A percentile compares a stretch with the other conserved stretches of the same genome.
phyloP scores from a whole-genome alignment of 2,888 invertebrate genomes.

The Panorpa germanica region DNA sequence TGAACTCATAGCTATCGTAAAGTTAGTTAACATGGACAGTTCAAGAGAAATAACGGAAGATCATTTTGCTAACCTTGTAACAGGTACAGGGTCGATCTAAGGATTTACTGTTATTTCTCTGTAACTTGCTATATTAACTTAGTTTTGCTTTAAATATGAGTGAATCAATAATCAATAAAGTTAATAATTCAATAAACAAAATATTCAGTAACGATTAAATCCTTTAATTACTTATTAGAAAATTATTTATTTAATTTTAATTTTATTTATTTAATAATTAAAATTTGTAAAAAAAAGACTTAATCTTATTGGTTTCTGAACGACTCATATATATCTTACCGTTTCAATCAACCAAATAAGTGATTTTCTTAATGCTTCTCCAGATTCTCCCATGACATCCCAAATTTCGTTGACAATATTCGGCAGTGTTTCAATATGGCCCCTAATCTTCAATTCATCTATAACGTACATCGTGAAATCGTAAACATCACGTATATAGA shows the following conservation, averaged over 20 bases:
- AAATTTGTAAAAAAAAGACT: constrained; percentile 1
- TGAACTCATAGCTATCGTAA: too few species aligned
- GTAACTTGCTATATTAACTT: too few species aligned
- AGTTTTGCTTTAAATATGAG: too few species aligned
- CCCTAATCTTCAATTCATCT: constrained; percentile 58
- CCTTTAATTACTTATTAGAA: too few species aligned
- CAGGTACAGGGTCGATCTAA: too few species aligned
- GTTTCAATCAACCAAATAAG: constrained; percentile 54
- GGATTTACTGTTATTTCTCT: too few species aligned
- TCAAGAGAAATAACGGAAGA: too few species aligned
- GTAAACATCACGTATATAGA: constrained; percentile 62
- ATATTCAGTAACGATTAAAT: too few species aligned
- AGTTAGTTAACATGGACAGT: too few species aligned
- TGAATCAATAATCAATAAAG: too few species aligned
- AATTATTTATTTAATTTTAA: constrained; percentile 2
- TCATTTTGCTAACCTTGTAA: too few species aligned
- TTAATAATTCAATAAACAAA: too few species aligned
- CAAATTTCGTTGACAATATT: constrained; percentile 66
- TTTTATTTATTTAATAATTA: constrained; percentile 10
- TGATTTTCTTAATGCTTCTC: constrained; percentile 56
- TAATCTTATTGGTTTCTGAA: constrained; percentile 3
- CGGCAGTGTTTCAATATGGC: constrained; percentile 59
- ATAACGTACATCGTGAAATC: constrained; percentile 46
- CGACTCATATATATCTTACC: constrained; percentile 18
- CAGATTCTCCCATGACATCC: constrained; percentile 74